Percentiles rank a stretch among this genome's conserved stretches.
Evolutionary conservation across 1,140 invertebrate genomes (phyloP).

Genomic region (Schmidtea mediterranea): DNA sequence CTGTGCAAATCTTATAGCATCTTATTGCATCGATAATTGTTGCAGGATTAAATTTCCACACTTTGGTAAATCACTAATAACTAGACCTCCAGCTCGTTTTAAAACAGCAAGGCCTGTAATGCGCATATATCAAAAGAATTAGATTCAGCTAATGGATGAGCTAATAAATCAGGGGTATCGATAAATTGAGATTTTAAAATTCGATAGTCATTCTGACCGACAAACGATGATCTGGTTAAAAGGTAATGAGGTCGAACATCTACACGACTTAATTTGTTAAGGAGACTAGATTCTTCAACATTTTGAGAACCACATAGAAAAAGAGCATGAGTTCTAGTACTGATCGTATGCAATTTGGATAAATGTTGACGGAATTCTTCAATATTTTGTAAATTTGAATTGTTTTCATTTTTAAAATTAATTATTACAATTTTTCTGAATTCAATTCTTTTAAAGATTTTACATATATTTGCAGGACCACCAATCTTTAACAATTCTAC

Average conservation of each 20-base stretch:
- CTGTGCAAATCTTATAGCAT: constrained; percentile 53
- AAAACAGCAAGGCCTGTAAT: constrained; percentile 77
- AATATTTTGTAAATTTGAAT: constrained; percentile 72
- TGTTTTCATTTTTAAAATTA: constrained; percentile 52
- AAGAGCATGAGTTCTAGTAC: constrained; percentile 85
- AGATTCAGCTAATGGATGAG: no score
- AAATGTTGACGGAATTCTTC: constrained; percentile 95
- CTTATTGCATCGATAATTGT: constrained; percentile 66
- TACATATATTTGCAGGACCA: constrained; percentile 85
- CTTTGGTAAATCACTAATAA: constrained; percentile 76
- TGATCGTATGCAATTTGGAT: constrained; percentile 82
- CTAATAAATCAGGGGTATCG: constrained; percentile 90
- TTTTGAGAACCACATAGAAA: constrained; percentile 96
- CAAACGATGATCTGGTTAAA: constrained; percentile 89
- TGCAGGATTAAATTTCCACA: constrained; percentile 74
- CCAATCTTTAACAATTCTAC: constrained; percentile 75
- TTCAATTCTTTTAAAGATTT: constrained; percentile 79
- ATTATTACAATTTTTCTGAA: constrained; percentile 38
- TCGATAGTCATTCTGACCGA: constrained; percentile 93
- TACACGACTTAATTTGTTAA: constrained; percentile 93
- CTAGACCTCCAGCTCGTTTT: constrained; percentile 65
- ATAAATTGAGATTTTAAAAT: constrained; percentile 68
- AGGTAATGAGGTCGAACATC: constrained; percentile 98
- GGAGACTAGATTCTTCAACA: constrained; percentile 97
- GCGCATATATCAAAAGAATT: no score